phyloP scores from a whole-genome alignment of 2,113 vertebrate species.

The Diphyllodes magnificus region DNA sequence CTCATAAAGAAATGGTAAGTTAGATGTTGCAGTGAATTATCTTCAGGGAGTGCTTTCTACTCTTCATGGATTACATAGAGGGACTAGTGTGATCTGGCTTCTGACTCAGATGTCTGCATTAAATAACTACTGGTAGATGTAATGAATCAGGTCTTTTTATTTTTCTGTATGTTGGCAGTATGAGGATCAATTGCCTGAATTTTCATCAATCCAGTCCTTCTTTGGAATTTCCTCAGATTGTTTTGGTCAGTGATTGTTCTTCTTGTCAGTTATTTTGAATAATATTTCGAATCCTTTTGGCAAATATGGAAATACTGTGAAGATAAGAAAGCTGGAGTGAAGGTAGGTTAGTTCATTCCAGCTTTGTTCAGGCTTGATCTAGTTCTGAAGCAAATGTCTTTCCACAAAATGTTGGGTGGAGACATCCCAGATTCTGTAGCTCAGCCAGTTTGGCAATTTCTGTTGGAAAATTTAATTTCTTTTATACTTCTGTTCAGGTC shows the following conservation, averaged over 20 bases:
- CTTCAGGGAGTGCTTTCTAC: not conserved
- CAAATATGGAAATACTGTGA: not conserved
- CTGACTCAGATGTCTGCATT: not conserved
- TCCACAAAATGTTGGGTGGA: not conserved
- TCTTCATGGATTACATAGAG: not conserved
- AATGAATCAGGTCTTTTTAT: not conserved
- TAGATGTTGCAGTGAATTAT: not conserved
- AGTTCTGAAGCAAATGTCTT: not conserved
- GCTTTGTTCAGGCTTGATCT: conserved; percentile 6
- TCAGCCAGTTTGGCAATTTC: not conserved
- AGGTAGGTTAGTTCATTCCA: not conserved
- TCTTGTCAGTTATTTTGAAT: not conserved
- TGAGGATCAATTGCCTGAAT: not conserved
- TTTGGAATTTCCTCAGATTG: not conserved
- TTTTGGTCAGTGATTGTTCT: not conserved
- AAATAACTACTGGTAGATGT: not conserved
- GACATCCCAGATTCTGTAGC: not conserved
- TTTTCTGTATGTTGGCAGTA: not conserved
- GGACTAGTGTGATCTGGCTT: not conserved
- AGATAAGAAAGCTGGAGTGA: not conserved
- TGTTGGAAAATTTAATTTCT: not conserved
- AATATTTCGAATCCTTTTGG: not conserved
- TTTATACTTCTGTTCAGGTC: not conserved
- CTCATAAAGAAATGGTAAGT: not conserved
- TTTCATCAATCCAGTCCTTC: not conserved